These are phyloP conservation scores for Pterostichus niger DNA, from an alignment of 2,888 invertebrate genomes.

Conservation along the genomic window DNA sequence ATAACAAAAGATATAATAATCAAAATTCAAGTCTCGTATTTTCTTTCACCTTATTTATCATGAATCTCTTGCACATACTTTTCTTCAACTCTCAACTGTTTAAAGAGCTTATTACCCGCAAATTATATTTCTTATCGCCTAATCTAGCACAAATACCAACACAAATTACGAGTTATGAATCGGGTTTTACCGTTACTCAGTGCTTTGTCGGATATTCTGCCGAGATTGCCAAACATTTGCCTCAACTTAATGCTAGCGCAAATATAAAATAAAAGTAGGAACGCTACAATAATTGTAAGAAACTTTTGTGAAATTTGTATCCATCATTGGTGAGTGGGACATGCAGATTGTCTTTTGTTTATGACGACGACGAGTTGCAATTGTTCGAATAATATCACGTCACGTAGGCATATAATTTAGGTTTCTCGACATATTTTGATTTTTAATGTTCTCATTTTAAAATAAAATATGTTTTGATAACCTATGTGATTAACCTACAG, in stretches of 20 bases:
- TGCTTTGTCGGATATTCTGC: conserved; percentile 35
- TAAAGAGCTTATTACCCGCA: conserved; percentile 17
- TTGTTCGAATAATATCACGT: conserved; percentile 39
- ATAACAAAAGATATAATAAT: conserved; percentile 1
- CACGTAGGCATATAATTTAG: conserved; percentile 37
- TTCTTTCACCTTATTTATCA: conserved; percentile 2
- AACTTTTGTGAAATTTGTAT: not conserved
- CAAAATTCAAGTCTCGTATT: conserved; percentile 22
- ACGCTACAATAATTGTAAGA: not conserved
- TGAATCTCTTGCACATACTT: conserved; percentile 6
- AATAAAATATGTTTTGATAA: conserved; percentile 6
- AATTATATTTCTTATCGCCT: conserved; percentile 39
- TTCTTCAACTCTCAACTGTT: not conserved
- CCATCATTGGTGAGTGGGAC: conserved; percentile 24
- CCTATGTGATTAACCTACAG: conserved; percentile 37
- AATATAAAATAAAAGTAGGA: not conserved
- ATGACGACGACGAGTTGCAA: conserved; percentile 17
- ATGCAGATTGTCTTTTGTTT: conserved; percentile 45
- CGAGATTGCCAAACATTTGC: not conserved
- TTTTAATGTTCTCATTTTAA: conserved; percentile 35
- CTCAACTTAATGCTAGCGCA: not conserved
- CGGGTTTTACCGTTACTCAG: conserved; percentile 39
- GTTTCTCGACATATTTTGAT: conserved; percentile 22
- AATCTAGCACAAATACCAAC: conserved; percentile 51
- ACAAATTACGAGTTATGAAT: conserved; percentile 36